Percentiles rank a stretch among this genome's conserved stretches.
Evolutionary conservation across 2,888 invertebrate species (phyloP).

Genomic region (Allophyes oxyacanthae): DNA sequence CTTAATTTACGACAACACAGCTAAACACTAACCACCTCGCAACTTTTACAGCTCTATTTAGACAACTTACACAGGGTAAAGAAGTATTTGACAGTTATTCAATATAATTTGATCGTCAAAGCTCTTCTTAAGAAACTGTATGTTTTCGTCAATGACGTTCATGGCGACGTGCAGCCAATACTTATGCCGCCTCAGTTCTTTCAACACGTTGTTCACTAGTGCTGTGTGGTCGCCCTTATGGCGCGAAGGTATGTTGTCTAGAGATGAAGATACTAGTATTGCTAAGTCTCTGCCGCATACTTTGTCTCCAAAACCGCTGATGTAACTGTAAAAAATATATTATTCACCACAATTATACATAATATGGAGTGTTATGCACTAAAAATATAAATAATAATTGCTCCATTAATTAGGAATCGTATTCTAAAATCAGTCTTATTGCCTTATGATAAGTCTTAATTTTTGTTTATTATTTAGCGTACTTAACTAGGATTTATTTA

Average conservation of each 20-base stretch:
- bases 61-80: conserved; percentile 91
- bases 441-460: too few relatives aligned
- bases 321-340: conserved; percentile 78
- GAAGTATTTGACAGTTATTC: conserved; percentile 90
- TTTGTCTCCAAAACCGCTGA: conserved; percentile 88
- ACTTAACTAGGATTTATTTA: too few relatives aligned
- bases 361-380: too few relatives aligned
- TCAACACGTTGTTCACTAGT: conserved; percentile 45
- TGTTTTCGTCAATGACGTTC: conserved; percentile 88
- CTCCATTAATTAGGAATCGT: too few relatives aligned
- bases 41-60: too few relatives aligned
- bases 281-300: conserved; percentile 79
- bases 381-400: too few relatives aligned
- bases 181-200: conserved; percentile 88
- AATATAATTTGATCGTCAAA: conserved; percentile 89
- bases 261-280: conserved; percentile 71
- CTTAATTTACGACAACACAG: too few relatives aligned
- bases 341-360: too few relatives aligned
- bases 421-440: not conserved
- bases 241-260: conserved; percentile 45
- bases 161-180: conserved; percentile 91
- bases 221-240: not conserved
- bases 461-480: too few relatives aligned
- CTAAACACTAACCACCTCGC: too few relatives aligned
- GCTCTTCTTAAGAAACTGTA: conserved; percentile 85